Evolutionary conservation across 2,797 vertebrate genomes (phyloP), one percentile per base, ranked within the genome.

Genomic region (Sebastes alutus): DNA sequence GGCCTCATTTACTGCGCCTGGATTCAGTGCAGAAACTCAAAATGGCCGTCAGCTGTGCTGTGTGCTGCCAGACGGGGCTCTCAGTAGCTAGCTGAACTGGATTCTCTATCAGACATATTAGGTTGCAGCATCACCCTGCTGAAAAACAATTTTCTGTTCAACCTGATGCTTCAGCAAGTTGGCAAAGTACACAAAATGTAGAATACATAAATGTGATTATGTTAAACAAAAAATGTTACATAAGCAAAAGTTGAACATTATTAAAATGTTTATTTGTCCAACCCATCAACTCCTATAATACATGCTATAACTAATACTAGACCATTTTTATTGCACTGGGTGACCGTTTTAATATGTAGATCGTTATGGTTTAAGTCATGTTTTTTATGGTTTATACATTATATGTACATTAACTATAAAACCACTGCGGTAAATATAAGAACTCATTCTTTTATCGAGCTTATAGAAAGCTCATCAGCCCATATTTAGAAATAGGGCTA

Each of bases 21-120:
- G 76, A 90, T 88, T 87, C 84, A 85, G 81, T 87, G 77, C 81
- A 88, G 81, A 85, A 85, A 84, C 91, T 83, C 89, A 95, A 95
- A 94, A 95, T 95, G 94, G 94, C 93, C 80, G 84, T 60, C 85
- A 81, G 90, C 87, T 91, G 84, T 91, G 90, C 89, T 87, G 71
- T 78, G 83, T 89, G 54, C 78, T 91, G 80, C 61, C 81, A 93
- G 89, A 35, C 67, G 80, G 72, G 83, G 69, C 81, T 87, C 87
- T 87, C 84, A 69, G 80, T 84, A 90, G 92, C 93, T 94, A 93
- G 92, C 92, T 88, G 87, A 86, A 78, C 74, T 71, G 60, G 67
- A 80, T 78, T 85, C 77, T 58, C 72, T 29, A 54, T 83, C 76
- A 78, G 55, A 75, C n/a, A 7, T 35, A 87, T 89, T 83, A 72